phyloP scores from a whole-genome alignment of 2,797 vertebrate species.

The Ceyx erithaca region DNA sequence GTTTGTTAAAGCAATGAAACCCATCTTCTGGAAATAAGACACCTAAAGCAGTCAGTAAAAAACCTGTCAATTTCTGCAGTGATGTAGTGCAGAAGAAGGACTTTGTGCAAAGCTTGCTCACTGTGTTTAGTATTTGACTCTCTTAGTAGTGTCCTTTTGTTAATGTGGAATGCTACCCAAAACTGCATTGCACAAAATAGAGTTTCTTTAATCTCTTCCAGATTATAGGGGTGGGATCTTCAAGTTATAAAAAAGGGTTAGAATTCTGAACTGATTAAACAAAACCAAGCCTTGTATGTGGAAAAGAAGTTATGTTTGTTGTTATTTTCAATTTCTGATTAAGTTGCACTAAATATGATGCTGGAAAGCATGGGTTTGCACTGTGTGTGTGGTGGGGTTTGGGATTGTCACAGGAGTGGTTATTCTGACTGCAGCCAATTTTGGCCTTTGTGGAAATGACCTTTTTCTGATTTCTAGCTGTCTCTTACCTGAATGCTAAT shows the following conservation, averaged over 20 bases:
- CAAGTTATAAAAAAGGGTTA: neutral
- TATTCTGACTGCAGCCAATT: neutral
- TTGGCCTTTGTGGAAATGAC: neutral
- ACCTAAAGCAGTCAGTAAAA: neutral
- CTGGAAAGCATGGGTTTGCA: neutral
- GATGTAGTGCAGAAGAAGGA: neutral
- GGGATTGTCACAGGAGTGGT: neutral
- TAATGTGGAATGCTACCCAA: neutral
- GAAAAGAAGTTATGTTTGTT: neutral
- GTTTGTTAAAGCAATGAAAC: neutral
- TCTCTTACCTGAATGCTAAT: neutral
- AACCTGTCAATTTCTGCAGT: neutral
- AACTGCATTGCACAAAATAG: neutral
- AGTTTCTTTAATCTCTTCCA: neutral
- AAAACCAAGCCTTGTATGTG: neutral
- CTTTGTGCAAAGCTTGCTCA: neutral
- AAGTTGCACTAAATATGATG: neutral
- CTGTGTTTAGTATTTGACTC: neutral
- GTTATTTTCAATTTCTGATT: neutral
- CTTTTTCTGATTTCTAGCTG: neutral
- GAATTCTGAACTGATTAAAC: neutral
- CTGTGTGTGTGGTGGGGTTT: neutral
- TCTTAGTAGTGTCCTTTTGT: neutral
- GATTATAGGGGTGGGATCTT: neutral
- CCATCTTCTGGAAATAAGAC: neutral